phyloP scores from a whole-genome alignment of 2,888 invertebrate genomes.

The Pollenia griseotomentosa region DNA sequence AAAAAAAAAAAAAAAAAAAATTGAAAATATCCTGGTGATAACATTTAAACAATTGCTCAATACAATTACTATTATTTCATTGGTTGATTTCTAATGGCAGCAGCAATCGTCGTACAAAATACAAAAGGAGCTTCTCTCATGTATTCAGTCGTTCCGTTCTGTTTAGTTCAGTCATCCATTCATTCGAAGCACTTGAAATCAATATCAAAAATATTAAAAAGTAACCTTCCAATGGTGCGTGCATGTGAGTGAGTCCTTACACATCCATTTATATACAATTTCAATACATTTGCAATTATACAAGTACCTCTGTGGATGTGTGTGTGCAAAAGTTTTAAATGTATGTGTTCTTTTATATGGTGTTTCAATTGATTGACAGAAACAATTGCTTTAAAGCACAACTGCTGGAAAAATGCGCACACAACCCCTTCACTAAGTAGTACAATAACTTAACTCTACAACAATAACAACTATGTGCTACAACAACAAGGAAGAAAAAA shows the following conservation, averaged over 20 bases:
- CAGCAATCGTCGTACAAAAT: slow-evolving; percentile 9
- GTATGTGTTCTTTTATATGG: slow-evolving; percentile 48
- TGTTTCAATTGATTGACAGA: slow-evolving; percentile 69
- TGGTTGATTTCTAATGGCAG: slow-evolving; percentile 64
- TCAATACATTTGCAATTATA: slow-evolving; percentile 60
- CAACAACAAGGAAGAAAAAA: slow-evolving; percentile 38
- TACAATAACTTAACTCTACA: slow-evolving; percentile 21
- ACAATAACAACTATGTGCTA: slow-evolving; percentile 16
- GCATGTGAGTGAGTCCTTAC: neutral
- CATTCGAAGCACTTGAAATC: slow-evolving; percentile 65
- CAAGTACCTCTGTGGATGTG: neutral
- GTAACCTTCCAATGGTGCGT: slow-evolving; percentile 49
- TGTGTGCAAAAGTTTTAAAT: slow-evolving; percentile 17
- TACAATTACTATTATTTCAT: slow-evolving; percentile 71
- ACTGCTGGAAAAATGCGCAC: slow-evolving; percentile 73
- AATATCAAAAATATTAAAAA: slow-evolving; percentile 61
- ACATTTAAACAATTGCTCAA: slow-evolving; percentile 46
- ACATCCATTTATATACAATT: slow-evolving; percentile 20
- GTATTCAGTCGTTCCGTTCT: slow-evolving; percentile 6
- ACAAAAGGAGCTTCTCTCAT: slow-evolving; percentile 59
- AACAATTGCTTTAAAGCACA: slow-evolving; percentile 73
- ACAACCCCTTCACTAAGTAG: slow-evolving; percentile 71
- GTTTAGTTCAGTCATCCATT: slow-evolving; percentile 17
- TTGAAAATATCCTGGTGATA: slow-evolving; percentile 44
- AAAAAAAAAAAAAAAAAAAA: too few relatives aligned